Evolutionary conservation across 2,888 invertebrate species (phyloP), one percentile per base, ranked within the genome.

Genomic region (Eristalinus aeneus): DNA sequence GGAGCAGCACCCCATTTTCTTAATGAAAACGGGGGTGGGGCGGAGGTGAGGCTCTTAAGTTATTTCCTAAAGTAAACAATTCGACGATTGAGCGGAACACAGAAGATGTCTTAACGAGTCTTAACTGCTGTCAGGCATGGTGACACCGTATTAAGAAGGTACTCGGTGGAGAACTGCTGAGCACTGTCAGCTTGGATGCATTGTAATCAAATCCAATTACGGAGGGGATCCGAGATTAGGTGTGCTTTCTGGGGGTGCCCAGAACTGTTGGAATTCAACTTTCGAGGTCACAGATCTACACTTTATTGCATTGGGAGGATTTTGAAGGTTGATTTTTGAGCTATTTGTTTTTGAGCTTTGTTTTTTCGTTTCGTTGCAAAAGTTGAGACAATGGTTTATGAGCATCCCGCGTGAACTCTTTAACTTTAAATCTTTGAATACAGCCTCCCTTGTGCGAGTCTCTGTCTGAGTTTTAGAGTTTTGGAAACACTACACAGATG

Each of bases 1-100:
- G 77, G 86, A 86, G 74, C 86, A 78, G 77, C 86, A 78, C 82
- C 86, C 86, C 77, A 82, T 86, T 86, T 82, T 36, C 69, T 27
- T 82, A 86, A 86, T 86, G 82, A 86, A 86, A 81, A 86, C 69
- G 8, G 20, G 31, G 2, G n/a, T 54, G 54, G 34, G n/a, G 22
- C 36, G 75, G 46, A 12, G 65, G n/a, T 58, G 54, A 34, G 9
- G 63, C 76, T 64, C 53, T 77, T 73, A 72, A 72, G 39, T 76
- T 73, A 69, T 81, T 61, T 74, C 46, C 77, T 65, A 56, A 54
- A 77, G 71, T 72, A 82, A 82, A 82, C 78, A 82, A 32, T 46
- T 77, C 11, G 56, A 69, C 20, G 10, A 56, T 2, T 8, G n/a
- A 27, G 16, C 9, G 1, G 23, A 9, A n/a, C 16, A 16, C 22